These are phyloP conservation scores for Lepidothrix coronata DNA, from an alignment of 2,113 vertebrate genomes.

Conservation along the genomic window DNA sequence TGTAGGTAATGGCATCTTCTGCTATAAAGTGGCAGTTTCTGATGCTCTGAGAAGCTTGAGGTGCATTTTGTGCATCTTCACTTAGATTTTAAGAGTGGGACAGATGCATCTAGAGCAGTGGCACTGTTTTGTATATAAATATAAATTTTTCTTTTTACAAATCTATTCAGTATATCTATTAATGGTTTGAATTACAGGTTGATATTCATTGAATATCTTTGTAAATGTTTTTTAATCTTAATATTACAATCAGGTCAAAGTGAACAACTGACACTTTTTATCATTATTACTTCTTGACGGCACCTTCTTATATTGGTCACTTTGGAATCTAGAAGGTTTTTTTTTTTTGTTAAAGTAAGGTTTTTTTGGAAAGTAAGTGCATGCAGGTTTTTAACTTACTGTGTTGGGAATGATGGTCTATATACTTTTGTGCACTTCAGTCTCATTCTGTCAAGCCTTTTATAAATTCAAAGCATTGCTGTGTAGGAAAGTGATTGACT, in stretches of 20 bases:
- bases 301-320: neutral
- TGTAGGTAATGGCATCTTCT: neutral
- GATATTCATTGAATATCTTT: neutral
- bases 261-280: neutral
- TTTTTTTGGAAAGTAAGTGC: neutral
- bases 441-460: neutral
- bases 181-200: neutral
- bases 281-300: neutral
- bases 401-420: neutral
- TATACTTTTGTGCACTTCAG: neutral
- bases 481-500: neutral
- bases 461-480: neutral
- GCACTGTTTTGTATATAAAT: neutral
- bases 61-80: neutral
- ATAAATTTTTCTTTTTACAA: neutral
- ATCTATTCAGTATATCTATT: neutral
- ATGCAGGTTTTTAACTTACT: neutral
- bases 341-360: neutral
- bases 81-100: neutral
- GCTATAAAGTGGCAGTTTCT: neutral
- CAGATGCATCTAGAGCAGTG: neutral
- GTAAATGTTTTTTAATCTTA: neutral
- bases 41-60: neutral
- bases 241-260: neutral
- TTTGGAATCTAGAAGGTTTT: neutral